These are phyloP conservation scores for Heloderma charlesbogerti DNA, from an alignment of 2,113 vertebrate genomes.

Conservation along the genomic window DNA sequence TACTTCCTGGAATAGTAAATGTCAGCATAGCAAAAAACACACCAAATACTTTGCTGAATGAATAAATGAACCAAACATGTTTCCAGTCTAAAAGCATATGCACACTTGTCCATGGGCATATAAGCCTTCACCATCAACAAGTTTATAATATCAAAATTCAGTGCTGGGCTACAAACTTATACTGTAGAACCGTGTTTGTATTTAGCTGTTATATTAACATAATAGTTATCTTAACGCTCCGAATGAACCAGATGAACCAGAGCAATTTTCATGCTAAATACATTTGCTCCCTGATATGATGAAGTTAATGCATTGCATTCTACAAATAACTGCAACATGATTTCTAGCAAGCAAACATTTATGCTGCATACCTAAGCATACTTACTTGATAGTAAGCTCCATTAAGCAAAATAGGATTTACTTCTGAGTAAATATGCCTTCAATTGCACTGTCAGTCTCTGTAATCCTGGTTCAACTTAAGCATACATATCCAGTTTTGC, in stretches of 20 bases:
- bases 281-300: too few species aligned
- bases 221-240: neutral
- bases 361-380: neutral
- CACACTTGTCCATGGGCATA: neutral
- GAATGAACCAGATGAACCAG: neutral
- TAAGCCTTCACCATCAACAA: conserved; percentile 8
- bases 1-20: neutral
- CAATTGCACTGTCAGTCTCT: neutral
- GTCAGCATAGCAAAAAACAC: neutral
- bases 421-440: neutral
- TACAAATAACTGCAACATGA: neutral
- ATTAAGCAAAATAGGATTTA: neutral
- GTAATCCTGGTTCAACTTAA: neutral
- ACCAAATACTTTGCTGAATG: neutral
- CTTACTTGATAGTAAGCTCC: neutral
- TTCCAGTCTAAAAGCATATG: neutral
- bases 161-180: neutral
- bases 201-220: neutral
- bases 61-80: neutral
- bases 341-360: neutral
- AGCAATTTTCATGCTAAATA: too few species aligned
- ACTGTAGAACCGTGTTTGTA: neutral
- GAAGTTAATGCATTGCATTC: too few species aligned
- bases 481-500: neutral
- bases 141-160: neutral